phyloP scores from a whole-genome alignment of 2,113 vertebrate genomes.

The Alligator mississippiensis region DNA sequence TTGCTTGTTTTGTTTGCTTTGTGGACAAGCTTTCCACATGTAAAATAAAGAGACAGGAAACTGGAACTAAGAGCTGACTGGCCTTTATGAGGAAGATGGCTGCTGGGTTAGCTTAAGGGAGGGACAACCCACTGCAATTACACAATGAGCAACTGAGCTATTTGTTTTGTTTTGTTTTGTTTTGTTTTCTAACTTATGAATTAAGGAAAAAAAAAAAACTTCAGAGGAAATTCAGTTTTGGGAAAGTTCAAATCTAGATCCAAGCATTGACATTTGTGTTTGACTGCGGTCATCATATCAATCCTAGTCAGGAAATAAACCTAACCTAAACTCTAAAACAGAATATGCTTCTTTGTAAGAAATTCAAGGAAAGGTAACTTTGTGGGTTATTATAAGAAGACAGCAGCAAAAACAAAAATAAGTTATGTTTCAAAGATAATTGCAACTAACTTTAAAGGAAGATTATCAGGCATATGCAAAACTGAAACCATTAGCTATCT shows the following conservation, averaged over 20 bases:
- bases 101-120: no score
- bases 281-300: background rate
- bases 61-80: no score
- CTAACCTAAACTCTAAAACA: background rate
- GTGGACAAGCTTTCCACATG: no score
- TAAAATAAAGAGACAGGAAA: no score
- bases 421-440: background rate
- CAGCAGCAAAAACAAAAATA: background rate
- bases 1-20: no score
- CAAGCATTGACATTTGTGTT: background rate
- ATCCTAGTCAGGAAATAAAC: background rate
- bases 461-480: background rate
- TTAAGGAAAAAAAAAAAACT: background rate
- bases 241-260: background rate
- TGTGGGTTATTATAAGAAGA: background rate
- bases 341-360: background rate
- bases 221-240: accelerated
- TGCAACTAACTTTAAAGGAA: background rate
- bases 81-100: no score
- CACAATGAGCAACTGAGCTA: no score
- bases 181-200: background rate
- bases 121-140: no score
- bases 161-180: no score
- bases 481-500: background rate
- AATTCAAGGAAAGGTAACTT: background rate